These are phyloP conservation scores for Chirona hameri DNA, from an alignment of 2,888 invertebrate genomes.

Conservation along the genomic window DNA sequence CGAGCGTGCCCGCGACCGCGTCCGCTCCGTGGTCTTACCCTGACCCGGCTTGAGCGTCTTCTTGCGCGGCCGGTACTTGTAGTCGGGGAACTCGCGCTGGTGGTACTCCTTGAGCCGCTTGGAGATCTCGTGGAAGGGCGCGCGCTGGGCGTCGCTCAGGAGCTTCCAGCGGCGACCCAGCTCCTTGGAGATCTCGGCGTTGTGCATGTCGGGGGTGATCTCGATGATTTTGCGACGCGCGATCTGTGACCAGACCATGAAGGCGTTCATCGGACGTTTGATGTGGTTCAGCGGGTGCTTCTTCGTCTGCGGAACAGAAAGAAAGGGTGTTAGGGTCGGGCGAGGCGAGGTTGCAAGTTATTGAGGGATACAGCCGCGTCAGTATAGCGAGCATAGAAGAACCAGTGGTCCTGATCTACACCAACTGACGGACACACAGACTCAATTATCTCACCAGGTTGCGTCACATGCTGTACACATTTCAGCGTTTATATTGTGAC, in stretches of 20 bases:
- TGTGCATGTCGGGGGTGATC: slow-evolving; percentile 94
- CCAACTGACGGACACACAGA: too few relatives aligned
- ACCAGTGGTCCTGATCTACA: too few relatives aligned
- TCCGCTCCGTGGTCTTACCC: slow-evolving; percentile 35
- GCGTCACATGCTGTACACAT: too few relatives aligned
- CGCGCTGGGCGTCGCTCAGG: slow-evolving; percentile 38
- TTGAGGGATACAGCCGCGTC: too few relatives aligned
- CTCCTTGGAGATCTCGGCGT: slow-evolving; percentile 94
- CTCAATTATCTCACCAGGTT: too few relatives aligned
- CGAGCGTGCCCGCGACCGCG: neutral
- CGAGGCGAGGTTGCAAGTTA: too few relatives aligned
- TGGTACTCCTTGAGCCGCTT: slow-evolving; percentile 40
- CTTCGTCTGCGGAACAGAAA: slow-evolving; percentile 66
- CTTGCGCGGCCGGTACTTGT: slow-evolving; percentile 40
- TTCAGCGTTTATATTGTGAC: too few relatives aligned
- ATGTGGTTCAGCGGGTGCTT: slow-evolving; percentile 97
- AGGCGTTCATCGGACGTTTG: slow-evolving; percentile 98
- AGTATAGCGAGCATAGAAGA: too few relatives aligned
- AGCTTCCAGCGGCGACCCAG: slow-evolving; percentile 56
- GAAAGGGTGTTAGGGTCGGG: too few relatives aligned
- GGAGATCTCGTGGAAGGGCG: slow-evolving; percentile 40
- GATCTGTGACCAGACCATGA: slow-evolving; percentile 99
- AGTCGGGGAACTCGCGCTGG: slow-evolving; percentile 39
- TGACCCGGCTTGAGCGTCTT: slow-evolving; percentile 37
- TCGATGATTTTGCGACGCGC: slow-evolving; percentile 95